These are phyloP conservation scores for western clawed frog (Xenopus tropicalis) DNA, from an alignment of 2,113 vertebrate species.

Conservation along the genomic window DNA sequence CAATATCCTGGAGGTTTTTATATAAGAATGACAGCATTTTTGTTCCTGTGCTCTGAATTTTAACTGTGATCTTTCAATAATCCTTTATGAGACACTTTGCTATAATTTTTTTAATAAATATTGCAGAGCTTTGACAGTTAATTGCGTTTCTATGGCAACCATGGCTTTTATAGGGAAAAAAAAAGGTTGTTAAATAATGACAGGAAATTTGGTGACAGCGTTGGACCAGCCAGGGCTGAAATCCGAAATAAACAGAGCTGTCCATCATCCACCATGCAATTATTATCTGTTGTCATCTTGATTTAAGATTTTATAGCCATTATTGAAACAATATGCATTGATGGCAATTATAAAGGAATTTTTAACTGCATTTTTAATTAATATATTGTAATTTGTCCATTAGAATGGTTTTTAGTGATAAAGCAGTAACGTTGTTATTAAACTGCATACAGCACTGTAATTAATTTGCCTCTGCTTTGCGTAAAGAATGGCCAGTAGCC, in stretches of 20 bases:
- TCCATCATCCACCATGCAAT: neutral
- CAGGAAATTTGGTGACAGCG: neutral
- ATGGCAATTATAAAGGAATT: too few species aligned
- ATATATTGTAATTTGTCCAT: too few species aligned
- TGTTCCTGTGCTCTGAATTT: neutral
- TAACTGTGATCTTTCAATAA: neutral
- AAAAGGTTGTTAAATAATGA: neutral
- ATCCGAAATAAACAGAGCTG: too few species aligned
- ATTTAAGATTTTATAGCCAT: neutral
- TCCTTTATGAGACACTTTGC: neutral
- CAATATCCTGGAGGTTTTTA: too few species aligned
- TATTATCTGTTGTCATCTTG: neutral
- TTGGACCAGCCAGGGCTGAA: neutral
- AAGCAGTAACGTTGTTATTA: neutral
- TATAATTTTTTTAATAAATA: constrained; percentile 20
- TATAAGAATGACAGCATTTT: too few species aligned
- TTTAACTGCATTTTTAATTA: too few species aligned
- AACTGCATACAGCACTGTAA: neutral
- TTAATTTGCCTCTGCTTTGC: too few species aligned
- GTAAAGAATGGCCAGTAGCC: too few species aligned
- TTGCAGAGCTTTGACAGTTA: constrained; percentile 15
- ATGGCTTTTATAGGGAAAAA: constrained; percentile 7
- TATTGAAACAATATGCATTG: neutral
- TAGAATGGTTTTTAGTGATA: too few species aligned
- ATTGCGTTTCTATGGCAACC: constrained; percentile 31